Base-by-base conservation (phyloP, 2,888 invertebrate genomes). In the Spodoptera exigua region DNA sequence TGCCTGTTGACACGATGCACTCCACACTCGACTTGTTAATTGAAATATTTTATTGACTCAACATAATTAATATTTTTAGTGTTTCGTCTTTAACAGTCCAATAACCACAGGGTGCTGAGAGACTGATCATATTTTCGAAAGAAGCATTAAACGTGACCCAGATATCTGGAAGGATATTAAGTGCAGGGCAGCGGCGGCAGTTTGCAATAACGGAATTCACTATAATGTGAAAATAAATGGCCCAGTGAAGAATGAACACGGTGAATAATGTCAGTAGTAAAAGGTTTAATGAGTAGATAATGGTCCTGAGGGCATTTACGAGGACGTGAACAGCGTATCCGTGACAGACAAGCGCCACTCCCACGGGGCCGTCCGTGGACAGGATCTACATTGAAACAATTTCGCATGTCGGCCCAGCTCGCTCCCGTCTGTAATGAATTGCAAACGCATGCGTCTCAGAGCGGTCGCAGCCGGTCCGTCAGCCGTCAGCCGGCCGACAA, bases 331-430 rank as follows among this genome's bases (percentile, higher is more conserved):
- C 76, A 83, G 83, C 73, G 79, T 81, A 80, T 82, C 85, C 84
- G 85, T 84, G 84, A 86, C 81, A 68, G 83, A 82, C 82, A 75
- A 79, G 80, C 61, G 80, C 85, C 85, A 83, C 86, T 84, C 87
- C 89, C 82, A 83, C 79, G 69, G 60, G 74, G 76, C 76, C 72
- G 74, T 65, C 77, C 76, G 79, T 79, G 85, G 87, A 89, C 90
- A 90, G 88, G 89, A 87, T 89, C 87, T 87, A 86, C 86, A 89
- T 87, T 84, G 85, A 90, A 91, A 89, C 88, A 89, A 89, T 91
- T 89, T 89, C 80, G 87, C 89, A 84, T 87, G 89, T 88, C 85
- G 78, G 84, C 78, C 81, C 81, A 82, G 70, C 76, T 74, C 68
- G 74, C 79, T 78, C 79, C 77, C 72, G 78, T 72, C 75, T 70